A percentile compares a stretch with the other conserved stretches of the same genome.
Conservation (phyloP, 2,113 vertebrate species). For the Sciurus niger region DNA sequence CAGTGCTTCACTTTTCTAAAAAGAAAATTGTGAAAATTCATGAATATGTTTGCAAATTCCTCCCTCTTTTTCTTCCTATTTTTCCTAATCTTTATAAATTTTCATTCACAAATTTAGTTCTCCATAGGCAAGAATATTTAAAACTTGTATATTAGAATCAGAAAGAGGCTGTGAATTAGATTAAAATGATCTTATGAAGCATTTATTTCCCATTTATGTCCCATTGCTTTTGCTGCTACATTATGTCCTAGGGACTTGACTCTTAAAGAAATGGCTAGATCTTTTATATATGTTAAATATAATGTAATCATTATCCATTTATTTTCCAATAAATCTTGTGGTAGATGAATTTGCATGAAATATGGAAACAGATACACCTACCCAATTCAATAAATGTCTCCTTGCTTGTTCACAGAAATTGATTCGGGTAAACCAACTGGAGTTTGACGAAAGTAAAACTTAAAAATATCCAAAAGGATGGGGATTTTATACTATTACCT, state of each 20-base stretch:
- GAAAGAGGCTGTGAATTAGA: background rate
- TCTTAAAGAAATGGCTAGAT: background rate
- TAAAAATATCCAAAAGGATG: conserved; percentile 23
- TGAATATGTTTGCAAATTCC: background rate
- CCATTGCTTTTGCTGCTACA: background rate
- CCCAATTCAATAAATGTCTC: background rate
- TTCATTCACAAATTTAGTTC: background rate
- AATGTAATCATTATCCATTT: background rate
- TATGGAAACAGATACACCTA: background rate
- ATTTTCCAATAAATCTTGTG: background rate
- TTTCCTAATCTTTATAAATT: background rate
- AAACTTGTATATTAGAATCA: background rate
- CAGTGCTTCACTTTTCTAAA: background rate
- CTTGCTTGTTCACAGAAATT: background rate
- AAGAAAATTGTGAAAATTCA: background rate
- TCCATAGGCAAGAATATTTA: background rate
- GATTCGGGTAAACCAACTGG: background rate
- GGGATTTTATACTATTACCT: conserved; percentile 54
- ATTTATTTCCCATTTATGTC: background rate
- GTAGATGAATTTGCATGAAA: background rate
- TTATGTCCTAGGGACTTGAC: background rate
- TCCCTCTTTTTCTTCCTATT: background rate
- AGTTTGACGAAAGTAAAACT: background rate
- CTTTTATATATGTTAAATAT: conserved; percentile 7
- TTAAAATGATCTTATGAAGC: background rate